These are phyloP conservation scores for Cephonodes hylas DNA, from an alignment of 2,888 invertebrate genomes.

Conservation along the genomic window DNA sequence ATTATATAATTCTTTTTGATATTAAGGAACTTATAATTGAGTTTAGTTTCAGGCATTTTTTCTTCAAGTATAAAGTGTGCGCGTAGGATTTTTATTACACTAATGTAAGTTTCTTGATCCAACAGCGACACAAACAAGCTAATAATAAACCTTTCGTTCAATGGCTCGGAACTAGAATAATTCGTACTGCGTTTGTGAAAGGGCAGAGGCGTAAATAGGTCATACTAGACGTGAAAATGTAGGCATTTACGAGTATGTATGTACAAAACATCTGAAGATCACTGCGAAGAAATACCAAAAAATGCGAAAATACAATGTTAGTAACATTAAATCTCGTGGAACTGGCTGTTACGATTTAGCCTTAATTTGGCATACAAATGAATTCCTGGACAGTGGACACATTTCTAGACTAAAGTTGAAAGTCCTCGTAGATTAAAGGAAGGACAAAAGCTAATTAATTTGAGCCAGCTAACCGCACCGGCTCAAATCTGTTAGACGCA, in stretches of 20 bases:
- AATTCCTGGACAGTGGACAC: too few relatives aligned
- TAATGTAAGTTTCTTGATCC: conserved; percentile 12
- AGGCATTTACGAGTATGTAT: not conserved
- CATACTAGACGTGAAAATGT: not conserved
- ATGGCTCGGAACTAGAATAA: conserved; percentile 24
- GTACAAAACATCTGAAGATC: not conserved
- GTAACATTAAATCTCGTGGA: too few relatives aligned
- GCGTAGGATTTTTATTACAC: not conserved
- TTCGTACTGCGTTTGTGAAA: not conserved
- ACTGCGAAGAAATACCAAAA: too few relatives aligned
- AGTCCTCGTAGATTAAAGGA: too few relatives aligned
- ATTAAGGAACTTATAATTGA: not conserved
- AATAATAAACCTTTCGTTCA: conserved; percentile 27
- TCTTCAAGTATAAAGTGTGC: not conserved
- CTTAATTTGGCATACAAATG: too few relatives aligned
- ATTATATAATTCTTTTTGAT: not conserved
- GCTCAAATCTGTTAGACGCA: too few relatives aligned
- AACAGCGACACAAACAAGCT: conserved; percentile 31
- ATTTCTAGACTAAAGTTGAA: too few relatives aligned
- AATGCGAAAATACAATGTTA: too few relatives aligned
- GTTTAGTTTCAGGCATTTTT: not conserved
- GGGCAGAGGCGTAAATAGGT: not conserved
- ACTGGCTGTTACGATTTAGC: too few relatives aligned
- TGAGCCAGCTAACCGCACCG: too few relatives aligned
- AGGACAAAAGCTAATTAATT: too few relatives aligned